These are phyloP conservation scores for Actinernus sp. DNA, from an alignment of 92 coral and sea anemone species.

Conservation along the genomic window DNA sequence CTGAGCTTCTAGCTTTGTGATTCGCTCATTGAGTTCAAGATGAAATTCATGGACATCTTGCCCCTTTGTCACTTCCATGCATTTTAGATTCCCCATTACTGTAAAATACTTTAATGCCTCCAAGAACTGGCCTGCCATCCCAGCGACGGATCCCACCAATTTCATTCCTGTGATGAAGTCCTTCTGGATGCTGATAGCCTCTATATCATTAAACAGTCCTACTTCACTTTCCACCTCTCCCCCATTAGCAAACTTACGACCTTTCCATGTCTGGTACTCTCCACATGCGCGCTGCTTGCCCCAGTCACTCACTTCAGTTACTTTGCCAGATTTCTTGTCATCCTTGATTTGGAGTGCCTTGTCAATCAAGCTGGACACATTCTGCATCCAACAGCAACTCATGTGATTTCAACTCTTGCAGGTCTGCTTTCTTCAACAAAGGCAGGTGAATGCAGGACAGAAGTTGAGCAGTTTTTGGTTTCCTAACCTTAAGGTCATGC, in stretches of 20 bases:
- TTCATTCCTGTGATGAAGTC: slow-evolving; percentile 80
- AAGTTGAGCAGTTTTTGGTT: slow-evolving; percentile 48
- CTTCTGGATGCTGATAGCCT: slow-evolving; percentile 9
- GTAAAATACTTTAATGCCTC: slow-evolving; percentile 78
- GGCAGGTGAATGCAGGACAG: slow-evolving; percentile 61
- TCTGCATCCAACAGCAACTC: slow-evolving; percentile 12
- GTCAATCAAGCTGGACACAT: slow-evolving; percentile 26
- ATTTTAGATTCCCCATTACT: slow-evolving; percentile 47
- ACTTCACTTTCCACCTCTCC: slow-evolving; percentile 48
- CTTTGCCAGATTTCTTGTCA: slow-evolving; percentile 1
- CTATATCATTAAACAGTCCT: slow-evolving; percentile 26
- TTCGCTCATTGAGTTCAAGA: slow-evolving; percentile 75
- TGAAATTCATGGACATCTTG: slow-evolving; percentile 54
- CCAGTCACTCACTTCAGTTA: slow-evolving; percentile 25
- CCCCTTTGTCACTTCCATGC: slow-evolving; percentile 71
- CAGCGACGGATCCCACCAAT: slow-evolving; percentile 88
- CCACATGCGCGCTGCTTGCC: slow-evolving; percentile 72
- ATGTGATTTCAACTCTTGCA: slow-evolving; percentile 34
- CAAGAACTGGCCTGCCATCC: slow-evolving; percentile 89
- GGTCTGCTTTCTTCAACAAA: slow-evolving; percentile 46
- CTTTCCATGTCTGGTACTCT: slow-evolving; percentile 30
- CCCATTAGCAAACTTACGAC: slow-evolving; percentile 61
- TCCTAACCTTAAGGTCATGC: slow-evolving; percentile 48
- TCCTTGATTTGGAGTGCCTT: slow-evolving; percentile 50
- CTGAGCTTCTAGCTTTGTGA: slow-evolving; percentile 62